Conservation (phyloP, 1,140 invertebrate species). For the Holotrichia oblita region DNA sequence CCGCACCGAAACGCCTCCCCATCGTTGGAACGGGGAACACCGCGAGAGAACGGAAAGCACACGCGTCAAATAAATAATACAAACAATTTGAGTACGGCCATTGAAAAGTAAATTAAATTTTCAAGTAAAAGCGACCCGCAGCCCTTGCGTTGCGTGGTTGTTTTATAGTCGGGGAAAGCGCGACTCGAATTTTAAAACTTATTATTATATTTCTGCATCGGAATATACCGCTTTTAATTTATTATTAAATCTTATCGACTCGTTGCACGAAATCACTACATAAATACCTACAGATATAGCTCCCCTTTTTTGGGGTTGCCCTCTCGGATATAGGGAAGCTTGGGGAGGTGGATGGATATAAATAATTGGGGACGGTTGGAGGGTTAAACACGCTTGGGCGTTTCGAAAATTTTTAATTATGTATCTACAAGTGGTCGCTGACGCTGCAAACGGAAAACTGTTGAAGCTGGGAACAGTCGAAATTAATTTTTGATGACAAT, state of each 20-base stretch:
- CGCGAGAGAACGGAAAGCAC: neutral
- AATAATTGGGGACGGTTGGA: no score
- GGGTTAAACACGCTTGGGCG: no score
- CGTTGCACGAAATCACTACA: no score
- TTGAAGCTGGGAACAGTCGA: no score
- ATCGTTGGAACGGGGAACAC: neutral
- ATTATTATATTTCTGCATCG: neutral
- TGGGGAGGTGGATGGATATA: no score
- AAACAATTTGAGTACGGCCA: conserved; percentile 11
- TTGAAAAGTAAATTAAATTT: conserved; percentile 15
- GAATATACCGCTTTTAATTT: neutral
- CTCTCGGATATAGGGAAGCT: no score
- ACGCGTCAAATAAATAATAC: conserved; percentile 20
- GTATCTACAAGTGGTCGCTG: no score
- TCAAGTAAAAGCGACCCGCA: neutral
- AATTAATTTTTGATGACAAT: no score
- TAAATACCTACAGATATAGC: no score
- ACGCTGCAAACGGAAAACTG: no score
- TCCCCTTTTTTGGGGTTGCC: no score
- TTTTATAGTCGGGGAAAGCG: conserved; percentile 4
- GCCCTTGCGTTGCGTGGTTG: neutral
- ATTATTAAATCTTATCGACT: neutral
- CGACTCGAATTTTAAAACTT: neutral
- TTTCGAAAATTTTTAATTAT: no score
- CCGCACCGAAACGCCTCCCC: neutral